Percentiles rank a stretch among this genome's conserved stretches.
These are phyloP conservation scores for Miichthys miiuy DNA, from an alignment of 2,797 vertebrate genomes.

Conservation along the genomic window DNA sequence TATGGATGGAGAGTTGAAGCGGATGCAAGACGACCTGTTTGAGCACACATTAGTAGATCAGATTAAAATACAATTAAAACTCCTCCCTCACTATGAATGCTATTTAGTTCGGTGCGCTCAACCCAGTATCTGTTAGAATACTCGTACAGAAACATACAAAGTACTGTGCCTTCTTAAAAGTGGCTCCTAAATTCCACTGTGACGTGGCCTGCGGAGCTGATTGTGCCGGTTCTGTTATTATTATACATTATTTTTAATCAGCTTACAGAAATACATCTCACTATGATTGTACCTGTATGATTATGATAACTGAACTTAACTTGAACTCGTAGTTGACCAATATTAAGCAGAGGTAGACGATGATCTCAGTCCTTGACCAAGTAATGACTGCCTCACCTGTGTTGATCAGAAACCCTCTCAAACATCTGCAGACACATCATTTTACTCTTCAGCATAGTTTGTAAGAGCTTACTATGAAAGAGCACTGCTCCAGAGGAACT, in stretches of 20 bases:
- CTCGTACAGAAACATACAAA: too few species aligned
- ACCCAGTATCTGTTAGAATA: background rate
- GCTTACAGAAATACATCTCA: too few species aligned
- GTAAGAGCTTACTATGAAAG: background rate
- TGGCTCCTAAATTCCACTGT: too few species aligned
- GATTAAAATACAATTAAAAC: slow-evolving; percentile 19
- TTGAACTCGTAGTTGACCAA: background rate
- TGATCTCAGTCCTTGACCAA: background rate
- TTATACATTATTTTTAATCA: too few species aligned
- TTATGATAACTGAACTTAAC: background rate
- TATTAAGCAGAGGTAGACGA: background rate
- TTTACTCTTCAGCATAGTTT: background rate
- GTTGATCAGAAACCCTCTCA: background rate
- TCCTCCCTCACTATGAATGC: background rate
- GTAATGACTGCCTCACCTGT: background rate
- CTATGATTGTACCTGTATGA: too few species aligned
- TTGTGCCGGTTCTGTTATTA: too few species aligned
- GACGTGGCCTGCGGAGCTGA: too few species aligned
- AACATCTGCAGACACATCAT: background rate
- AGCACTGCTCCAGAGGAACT: slow-evolving; percentile 6
- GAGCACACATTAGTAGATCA: slow-evolving; percentile 34
- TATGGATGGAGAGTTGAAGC: background rate
- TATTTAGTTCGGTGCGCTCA: background rate
- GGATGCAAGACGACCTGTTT: slow-evolving; percentile 27
- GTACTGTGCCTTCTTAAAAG: too few species aligned